Evolutionary conservation across 1,140 invertebrate species (phyloP).

Genomic region (Rhynchophorus ferrugineus): DNA sequence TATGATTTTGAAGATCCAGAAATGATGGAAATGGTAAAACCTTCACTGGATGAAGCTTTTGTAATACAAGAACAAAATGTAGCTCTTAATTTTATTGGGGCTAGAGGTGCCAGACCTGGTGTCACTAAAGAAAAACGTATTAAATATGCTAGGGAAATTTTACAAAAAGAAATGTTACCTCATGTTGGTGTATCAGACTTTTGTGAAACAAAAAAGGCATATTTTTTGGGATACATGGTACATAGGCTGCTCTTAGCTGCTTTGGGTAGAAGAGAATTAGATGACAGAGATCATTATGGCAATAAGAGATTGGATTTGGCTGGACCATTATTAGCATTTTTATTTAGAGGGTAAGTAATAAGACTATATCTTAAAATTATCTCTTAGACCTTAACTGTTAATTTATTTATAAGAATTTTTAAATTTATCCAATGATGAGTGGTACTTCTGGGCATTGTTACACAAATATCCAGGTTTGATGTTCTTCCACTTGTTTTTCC

Average conservation of each 20-base stretch:
- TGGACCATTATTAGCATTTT: slow-evolving; percentile 89
- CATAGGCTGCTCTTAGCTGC: slow-evolving; percentile 89
- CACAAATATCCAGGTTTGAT: no score
- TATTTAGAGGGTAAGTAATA: slow-evolving; percentile 75
- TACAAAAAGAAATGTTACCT: slow-evolving; percentile 99
- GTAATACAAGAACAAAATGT: slow-evolving; percentile 99
- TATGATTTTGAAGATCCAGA: slow-evolving; percentile 99
- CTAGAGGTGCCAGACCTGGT: slow-evolving; percentile 90
- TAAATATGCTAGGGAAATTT: slow-evolving; percentile 97
- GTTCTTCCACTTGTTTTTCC: no score
- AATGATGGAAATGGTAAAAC: slow-evolving; percentile 99
- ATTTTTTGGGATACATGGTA: slow-evolving; percentile 98
- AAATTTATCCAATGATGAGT: neutral
- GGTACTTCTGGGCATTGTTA: no score
- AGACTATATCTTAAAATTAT: no score
- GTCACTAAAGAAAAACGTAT: slow-evolving; percentile 98
- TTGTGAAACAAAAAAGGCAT: slow-evolving; percentile 99
- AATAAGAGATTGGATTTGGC: slow-evolving; percentile 97
- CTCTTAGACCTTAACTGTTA: no score
- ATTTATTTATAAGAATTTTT: neutral
- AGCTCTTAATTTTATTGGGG: slow-evolving; percentile 95
- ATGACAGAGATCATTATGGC: slow-evolving; percentile 99
- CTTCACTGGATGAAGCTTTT: slow-evolving; percentile 97
- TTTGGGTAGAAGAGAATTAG: slow-evolving; percentile 89
- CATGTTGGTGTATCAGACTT: slow-evolving; percentile 98